Percentiles rank a stretch among this genome's conserved stretches.
These are phyloP conservation scores for Drosophila fungiperda DNA, from an alignment of 2,888 invertebrate species.

Conservation along the genomic window DNA sequence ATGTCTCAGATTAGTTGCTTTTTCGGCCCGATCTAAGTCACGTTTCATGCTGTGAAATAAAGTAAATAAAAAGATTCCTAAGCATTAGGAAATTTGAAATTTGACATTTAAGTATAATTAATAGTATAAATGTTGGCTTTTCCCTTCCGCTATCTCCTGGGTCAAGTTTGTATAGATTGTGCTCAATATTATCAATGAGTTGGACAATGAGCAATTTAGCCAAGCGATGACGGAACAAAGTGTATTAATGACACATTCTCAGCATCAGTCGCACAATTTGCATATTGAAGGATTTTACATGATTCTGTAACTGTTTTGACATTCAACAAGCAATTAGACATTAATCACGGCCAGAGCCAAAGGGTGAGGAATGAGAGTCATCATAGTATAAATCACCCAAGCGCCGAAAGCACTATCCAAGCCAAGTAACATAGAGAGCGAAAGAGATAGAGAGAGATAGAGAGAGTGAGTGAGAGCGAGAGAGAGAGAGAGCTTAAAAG, in stretches of 20 bases:
- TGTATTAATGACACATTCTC: slow-evolving; percentile 65
- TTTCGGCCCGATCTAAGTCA: not conserved
- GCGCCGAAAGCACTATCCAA: slow-evolving; percentile 45
- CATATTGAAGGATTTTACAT: slow-evolving; percentile 68
- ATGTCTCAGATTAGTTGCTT: not conserved
- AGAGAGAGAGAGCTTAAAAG: slow-evolving; percentile 19
- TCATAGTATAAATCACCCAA: slow-evolving; percentile 46
- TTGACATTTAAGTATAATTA: not conserved
- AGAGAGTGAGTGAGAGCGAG: slow-evolving; percentile 26
- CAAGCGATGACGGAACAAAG: slow-evolving; percentile 26
- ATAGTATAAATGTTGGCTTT: not conserved
- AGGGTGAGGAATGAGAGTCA: slow-evolving; percentile 17
- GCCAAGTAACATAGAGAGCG: slow-evolving; percentile 26
- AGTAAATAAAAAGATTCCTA: not conserved
- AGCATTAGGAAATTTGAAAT: not conserved
- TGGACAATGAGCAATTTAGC: slow-evolving; percentile 9
- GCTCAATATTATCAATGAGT: not conserved
- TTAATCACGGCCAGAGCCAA: slow-evolving; percentile 65
- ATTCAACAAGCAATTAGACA: slow-evolving; percentile 77
- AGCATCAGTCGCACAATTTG: slow-evolving; percentile 44
- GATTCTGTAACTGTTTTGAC: slow-evolving; percentile 74
- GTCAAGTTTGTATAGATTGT: not conserved
- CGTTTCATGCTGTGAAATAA: not conserved
- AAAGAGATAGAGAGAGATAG: not conserved
- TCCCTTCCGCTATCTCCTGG: not conserved